Conservation (phyloP, 2,797 vertebrate species). For the Sebastes elongatus region DNA sequence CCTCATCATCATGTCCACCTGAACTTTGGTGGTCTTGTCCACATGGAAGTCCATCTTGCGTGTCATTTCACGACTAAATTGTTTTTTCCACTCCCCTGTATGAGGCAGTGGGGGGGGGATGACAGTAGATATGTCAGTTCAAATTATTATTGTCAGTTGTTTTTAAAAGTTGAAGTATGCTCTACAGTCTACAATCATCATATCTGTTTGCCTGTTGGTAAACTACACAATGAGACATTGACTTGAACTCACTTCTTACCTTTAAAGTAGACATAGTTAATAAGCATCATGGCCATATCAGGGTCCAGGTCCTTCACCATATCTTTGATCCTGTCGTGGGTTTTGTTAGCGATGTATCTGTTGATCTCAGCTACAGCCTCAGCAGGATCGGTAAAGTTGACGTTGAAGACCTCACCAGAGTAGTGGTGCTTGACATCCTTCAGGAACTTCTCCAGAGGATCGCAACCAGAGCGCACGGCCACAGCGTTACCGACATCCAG, state of each 20-base stretch:
- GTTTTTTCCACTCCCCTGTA: constrained; percentile 78
- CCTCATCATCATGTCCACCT: constrained; percentile 92
- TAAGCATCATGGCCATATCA: constrained; percentile 82
- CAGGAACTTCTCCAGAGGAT: constrained; percentile 77
- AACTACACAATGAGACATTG: too few relatives aligned
- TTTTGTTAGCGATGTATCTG: constrained; percentile 82
- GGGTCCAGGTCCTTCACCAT: constrained; percentile 79
- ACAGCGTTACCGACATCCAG: constrained; percentile 79
- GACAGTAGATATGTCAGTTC: too few relatives aligned
- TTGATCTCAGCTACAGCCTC: constrained; percentile 83
- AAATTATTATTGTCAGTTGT: not conserved
- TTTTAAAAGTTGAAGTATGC: not conserved
- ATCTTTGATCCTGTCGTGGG: constrained; percentile 83
- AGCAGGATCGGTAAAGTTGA: constrained; percentile 77
- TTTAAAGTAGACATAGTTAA: constrained; percentile 86
- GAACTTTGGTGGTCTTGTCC: constrained; percentile 75
- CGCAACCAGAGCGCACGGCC: constrained; percentile 73
- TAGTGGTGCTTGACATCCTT: constrained; percentile 75
- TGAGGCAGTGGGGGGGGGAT: not conserved
- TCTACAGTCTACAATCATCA: not conserved
- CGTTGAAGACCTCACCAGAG: constrained; percentile 73
- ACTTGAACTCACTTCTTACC: constrained; percentile 73
- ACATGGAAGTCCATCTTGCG: constrained; percentile 78
- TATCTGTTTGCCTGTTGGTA: not conserved
- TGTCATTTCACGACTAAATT: constrained; percentile 55